Conservation (phyloP, 2,888 invertebrate genomes). For the Diplolepis rosae region DNA sequence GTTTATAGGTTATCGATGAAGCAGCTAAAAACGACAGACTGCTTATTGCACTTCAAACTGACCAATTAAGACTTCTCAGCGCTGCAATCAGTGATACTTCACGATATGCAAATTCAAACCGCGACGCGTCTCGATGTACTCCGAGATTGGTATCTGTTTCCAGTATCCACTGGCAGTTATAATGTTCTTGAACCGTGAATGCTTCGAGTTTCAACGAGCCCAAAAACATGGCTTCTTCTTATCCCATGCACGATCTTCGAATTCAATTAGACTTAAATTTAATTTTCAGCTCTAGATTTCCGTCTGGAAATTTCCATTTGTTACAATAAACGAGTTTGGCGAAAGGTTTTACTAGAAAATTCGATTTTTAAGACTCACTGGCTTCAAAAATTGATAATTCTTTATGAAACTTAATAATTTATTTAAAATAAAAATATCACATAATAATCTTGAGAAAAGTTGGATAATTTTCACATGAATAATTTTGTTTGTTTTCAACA, state of each 20-base stretch:
- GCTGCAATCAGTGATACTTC: conserved; percentile 57
- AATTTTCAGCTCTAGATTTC: not conserved
- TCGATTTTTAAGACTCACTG: no score
- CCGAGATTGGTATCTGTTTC: conserved; percentile 46
- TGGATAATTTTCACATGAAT: no score
- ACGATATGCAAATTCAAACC: conserved; percentile 55
- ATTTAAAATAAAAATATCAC: no score
- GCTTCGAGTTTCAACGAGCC: not conserved
- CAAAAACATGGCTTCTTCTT: not conserved
- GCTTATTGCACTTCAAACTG: conserved; percentile 34
- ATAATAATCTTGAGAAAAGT: no score
- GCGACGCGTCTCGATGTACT: conserved; percentile 29
- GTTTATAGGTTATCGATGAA: conserved; percentile 42
- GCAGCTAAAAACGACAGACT: conserved; percentile 1
- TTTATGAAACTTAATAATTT: no score
- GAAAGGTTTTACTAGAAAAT: no score
- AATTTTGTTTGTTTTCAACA: no score
- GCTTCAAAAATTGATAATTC: no score
- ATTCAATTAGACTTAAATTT: not conserved
- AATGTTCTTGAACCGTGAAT: conserved; percentile 31
- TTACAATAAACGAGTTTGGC: no score
- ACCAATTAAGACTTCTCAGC: conserved; percentile 58
- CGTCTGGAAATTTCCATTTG: no score
- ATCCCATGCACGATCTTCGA: conserved; percentile 1
- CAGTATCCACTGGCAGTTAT: conserved; percentile 42